Percentiles rank a stretch among this genome's conserved stretches.
phyloP scores from a whole-genome alignment of 1,140 invertebrate genomes.

The Manduca sexta region DNA sequence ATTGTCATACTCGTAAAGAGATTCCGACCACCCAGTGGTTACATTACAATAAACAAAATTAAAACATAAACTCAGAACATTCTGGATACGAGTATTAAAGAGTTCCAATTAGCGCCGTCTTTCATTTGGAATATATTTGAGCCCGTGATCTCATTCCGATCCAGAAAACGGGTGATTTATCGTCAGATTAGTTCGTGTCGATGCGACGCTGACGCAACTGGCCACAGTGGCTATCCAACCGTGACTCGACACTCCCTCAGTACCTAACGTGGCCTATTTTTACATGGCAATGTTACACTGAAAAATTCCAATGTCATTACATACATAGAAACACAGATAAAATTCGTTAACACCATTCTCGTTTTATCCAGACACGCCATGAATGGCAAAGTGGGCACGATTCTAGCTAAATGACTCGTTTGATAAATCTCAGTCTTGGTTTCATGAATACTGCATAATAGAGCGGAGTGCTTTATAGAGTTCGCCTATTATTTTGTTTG shows the following conservation, averaged over 20 bases:
- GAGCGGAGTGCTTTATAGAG: too few relatives aligned
- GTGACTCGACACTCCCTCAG: constrained; percentile 59
- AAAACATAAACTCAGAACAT: neutral
- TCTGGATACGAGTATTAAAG: neutral
- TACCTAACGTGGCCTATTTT: constrained; percentile 46
- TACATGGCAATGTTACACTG: constrained; percentile 33
- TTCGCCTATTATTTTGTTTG: too few relatives aligned
- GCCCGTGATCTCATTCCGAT: constrained; percentile 64
- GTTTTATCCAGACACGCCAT: constrained; percentile 4
- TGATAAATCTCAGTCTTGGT: constrained; percentile 1
- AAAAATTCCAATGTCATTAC: constrained; percentile 30
- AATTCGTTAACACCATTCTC: constrained; percentile 6
- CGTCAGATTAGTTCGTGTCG: constrained; percentile 47
- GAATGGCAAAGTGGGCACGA: constrained; percentile 7
- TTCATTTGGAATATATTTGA: constrained; percentile 43
- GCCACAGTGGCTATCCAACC: constrained; percentile 53
- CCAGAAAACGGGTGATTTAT: constrained; percentile 61
- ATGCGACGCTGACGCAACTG: too few relatives aligned
- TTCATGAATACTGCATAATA: constrained; percentile 3
- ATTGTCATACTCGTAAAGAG: too few relatives aligned
- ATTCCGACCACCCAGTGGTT: too few relatives aligned
- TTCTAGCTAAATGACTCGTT: constrained; percentile 2
- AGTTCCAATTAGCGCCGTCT: constrained; percentile 45
- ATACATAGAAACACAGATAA: constrained; percentile 5
- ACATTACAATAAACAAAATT: too few relatives aligned